Conservation (phyloP, 2,888 invertebrate species). For the Iphiclides podalirius region DNA sequence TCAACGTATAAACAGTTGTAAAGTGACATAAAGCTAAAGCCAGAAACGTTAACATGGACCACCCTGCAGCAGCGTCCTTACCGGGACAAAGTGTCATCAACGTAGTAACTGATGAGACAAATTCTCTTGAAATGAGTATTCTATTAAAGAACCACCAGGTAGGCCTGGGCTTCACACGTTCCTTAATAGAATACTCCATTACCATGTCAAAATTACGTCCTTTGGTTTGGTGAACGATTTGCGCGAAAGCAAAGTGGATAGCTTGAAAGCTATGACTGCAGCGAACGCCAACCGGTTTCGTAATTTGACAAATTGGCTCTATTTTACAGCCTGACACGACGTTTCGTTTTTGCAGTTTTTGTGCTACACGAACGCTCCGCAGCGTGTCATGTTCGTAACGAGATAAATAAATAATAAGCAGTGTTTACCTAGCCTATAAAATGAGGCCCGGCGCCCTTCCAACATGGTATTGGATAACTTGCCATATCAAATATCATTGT, state of each 20-base stretch:
- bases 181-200: too few relatives aligned
- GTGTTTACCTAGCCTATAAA: conserved; percentile 33
- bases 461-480: conserved; percentile 34
- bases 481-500: conserved; percentile 49
- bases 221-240: background rate
- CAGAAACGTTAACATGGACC: too few relatives aligned
- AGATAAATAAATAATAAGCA: conserved; percentile 29
- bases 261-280: background rate
- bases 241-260: background rate
- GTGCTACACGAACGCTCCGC: background rate
- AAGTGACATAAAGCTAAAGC: too few relatives aligned
- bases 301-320: conserved; percentile 1
- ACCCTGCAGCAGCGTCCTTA: too few relatives aligned
- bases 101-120: too few relatives aligned
- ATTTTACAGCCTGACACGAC: background rate
- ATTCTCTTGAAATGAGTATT: too few relatives aligned
- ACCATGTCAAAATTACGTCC: background rate
- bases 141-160: too few relatives aligned
- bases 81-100: too few relatives aligned
- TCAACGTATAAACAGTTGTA: too few relatives aligned
- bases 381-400: conserved; percentile 19
- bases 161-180: too few relatives aligned
- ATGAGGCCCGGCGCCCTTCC: conserved; percentile 43
- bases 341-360: conserved; percentile 4
- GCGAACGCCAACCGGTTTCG: background rate